Percentiles rank a stretch among this genome's conserved stretches.
phyloP scores from a whole-genome alignment of 2,113 vertebrate species.

The Campylorhamphus procurvoides region DNA sequence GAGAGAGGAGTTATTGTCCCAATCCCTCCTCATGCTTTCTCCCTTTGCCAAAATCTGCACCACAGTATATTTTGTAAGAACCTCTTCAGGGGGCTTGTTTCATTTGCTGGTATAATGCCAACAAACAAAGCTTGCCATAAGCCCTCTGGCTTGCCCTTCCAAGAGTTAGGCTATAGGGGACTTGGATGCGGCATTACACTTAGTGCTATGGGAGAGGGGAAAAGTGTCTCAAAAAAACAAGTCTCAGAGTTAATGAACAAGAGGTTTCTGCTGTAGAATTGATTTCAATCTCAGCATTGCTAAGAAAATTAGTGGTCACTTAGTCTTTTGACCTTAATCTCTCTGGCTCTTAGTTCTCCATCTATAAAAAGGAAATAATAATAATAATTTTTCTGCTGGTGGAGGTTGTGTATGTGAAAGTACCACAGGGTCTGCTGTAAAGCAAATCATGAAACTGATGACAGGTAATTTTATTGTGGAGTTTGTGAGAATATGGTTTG shows the following conservation, averaged over 20 bases:
- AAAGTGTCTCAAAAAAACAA: not conserved
- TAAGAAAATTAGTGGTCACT: not conserved
- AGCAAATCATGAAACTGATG: not conserved
- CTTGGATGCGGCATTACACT: not conserved
- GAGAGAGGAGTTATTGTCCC: fast-evolving
- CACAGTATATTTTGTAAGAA: not conserved
- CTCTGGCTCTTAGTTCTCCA: not conserved
- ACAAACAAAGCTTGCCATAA: not conserved
- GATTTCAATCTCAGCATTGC: not conserved
- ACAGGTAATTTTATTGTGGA: not conserved
- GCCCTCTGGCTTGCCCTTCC: not conserved
- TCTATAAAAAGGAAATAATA: not conserved
- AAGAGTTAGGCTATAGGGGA: not conserved
- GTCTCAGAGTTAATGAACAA: not conserved
- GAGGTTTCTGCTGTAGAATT: not conserved
- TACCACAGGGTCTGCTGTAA: not conserved
- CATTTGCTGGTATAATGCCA: not conserved
- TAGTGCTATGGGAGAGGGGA: not conserved
- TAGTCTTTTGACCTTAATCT: not conserved
- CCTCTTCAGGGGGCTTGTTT: not conserved
- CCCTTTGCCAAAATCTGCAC: not conserved
- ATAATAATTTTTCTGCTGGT: not conserved
- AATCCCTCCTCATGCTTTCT: not conserved
- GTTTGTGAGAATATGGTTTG: not conserved
- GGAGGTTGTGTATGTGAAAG: not conserved